These are phyloP conservation scores for Bubo blakistoni DNA, from an alignment of 2,113 vertebrate species.

Conservation along the genomic window DNA sequence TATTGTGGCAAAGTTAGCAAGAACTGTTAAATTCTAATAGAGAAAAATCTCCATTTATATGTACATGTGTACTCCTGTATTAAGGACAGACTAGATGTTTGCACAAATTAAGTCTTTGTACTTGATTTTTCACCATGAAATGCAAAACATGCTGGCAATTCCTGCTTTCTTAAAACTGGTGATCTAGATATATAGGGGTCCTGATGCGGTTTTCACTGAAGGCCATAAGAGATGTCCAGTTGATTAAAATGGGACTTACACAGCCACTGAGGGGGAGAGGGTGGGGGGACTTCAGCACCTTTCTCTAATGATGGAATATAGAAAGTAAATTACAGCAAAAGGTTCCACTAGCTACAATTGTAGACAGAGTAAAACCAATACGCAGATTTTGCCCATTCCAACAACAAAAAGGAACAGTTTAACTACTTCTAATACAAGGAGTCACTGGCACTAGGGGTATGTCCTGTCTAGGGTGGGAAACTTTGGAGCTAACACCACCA, in stretches of 20 bases:
- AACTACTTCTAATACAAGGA: neutral
- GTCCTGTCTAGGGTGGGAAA: neutral
- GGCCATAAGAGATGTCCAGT: neutral
- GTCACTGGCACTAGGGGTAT: neutral
- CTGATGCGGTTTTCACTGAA: neutral
- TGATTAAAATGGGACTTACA: neutral
- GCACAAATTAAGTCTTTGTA: neutral
- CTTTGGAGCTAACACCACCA: neutral
- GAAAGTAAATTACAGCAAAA: neutral
- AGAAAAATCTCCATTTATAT: neutral
- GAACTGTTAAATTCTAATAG: neutral
- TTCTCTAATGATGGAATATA: neutral
- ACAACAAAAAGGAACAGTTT: neutral
- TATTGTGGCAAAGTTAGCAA: neutral
- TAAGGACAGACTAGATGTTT: neutral
- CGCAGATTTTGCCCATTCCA: neutral
- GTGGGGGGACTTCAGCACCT: neutral
- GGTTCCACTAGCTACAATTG: neutral
- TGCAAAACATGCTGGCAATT: neutral
- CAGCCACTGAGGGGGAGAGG: neutral
- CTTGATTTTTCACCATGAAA: neutral
- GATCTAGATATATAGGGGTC: neutral
- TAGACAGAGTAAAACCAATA: neutral
- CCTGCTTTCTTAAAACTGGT: neutral
- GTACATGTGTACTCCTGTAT: rapidly evolving